Percentiles rank a stretch among this genome's conserved stretches.
Conservation (phyloP, 2,113 vertebrate species). For the Eurypyga helias region DNA sequence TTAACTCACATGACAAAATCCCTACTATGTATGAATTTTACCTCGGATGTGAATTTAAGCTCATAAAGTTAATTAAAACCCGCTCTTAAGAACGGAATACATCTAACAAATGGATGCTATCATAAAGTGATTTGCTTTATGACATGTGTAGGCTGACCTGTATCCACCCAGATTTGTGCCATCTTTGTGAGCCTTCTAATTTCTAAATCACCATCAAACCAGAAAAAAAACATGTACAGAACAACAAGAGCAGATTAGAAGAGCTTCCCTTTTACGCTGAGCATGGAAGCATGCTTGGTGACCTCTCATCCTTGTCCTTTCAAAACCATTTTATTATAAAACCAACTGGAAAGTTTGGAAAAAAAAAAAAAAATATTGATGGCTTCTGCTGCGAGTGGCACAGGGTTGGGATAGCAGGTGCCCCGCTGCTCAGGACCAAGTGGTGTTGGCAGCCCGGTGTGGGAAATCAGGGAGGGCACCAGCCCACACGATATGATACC, state of each 20-base stretch:
- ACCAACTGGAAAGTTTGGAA: background rate
- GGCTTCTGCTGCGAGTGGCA: rapidly evolving
- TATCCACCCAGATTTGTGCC: background rate
- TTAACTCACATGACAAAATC: background rate
- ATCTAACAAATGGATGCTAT: background rate
- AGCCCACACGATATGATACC: background rate
- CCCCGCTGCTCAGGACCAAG: rapidly evolving
- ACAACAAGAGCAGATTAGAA: background rate
- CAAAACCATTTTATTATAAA: background rate
- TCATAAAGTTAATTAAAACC: background rate
- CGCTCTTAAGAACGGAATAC: background rate
- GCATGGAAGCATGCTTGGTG: background rate
- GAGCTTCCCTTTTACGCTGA: background rate
- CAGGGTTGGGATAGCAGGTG: background rate
- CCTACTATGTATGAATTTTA: background rate
- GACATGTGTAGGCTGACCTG: background rate
- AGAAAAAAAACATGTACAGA: background rate
- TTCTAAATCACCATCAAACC: background rate
- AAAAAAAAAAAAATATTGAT: background rate
- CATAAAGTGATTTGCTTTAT: background rate
- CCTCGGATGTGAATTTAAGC: background rate
- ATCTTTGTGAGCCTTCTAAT: background rate
- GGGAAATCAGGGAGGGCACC: background rate
- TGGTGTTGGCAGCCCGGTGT: rapidly evolving
- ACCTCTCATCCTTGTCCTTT: background rate